Percentiles rank a stretch among this genome's conserved stretches.
These are phyloP conservation scores for Oreochromis niloticus DNA, from an alignment of 2,113 vertebrate species.

Conservation along the genomic window DNA sequence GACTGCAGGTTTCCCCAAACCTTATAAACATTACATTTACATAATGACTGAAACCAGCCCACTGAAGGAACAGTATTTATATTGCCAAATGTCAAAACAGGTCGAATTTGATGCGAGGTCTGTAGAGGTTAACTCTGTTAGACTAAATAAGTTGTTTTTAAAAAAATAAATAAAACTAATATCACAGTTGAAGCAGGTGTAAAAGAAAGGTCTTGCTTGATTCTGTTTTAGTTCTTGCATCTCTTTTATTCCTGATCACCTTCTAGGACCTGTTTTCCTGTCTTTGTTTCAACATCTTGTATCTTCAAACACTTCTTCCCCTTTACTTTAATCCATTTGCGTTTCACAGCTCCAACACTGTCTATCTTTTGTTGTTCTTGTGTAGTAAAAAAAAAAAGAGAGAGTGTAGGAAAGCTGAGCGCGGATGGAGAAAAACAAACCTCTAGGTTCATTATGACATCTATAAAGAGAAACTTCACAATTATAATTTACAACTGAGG, in stretches of 20 bases:
- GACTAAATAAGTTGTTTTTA: fast-evolving
- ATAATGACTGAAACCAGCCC: too few species aligned
- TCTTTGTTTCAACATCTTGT: neutral
- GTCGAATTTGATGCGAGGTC: fast-evolving
- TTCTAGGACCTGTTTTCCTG: neutral
- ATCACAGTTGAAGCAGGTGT: neutral
- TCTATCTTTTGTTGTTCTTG: neutral
- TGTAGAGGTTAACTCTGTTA: neutral
- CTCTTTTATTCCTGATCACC: neutral
- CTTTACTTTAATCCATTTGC: neutral
- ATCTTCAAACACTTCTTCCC: neutral
- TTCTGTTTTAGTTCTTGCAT: neutral
- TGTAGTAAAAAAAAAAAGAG: neutral
- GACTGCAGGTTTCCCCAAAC: too few species aligned
- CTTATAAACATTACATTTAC: too few species aligned
- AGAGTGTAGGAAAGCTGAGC: too few species aligned
- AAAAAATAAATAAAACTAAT: neutral
- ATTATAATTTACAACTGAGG: too few species aligned
- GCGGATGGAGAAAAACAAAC: too few species aligned
- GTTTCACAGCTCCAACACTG: neutral
- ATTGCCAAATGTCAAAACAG: neutral
- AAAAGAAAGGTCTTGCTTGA: neutral
- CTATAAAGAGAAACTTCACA: too few species aligned
- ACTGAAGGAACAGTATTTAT: neutral
- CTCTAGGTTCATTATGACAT: too few species aligned